Conservation (phyloP, 2,888 invertebrate genomes). For the Eilema sororculum region DNA sequence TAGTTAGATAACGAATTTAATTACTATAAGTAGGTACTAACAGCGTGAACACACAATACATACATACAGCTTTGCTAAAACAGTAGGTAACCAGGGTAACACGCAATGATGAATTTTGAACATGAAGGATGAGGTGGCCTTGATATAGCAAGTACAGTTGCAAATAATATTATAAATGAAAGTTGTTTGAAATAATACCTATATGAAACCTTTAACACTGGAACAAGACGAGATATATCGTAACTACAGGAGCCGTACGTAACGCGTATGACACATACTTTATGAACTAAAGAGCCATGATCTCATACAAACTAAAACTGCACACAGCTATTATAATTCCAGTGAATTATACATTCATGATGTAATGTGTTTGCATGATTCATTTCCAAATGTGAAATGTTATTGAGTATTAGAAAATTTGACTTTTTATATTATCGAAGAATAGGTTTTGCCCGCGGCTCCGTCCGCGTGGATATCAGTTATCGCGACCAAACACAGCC, state of each 20-base stretch:
- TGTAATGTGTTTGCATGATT: constrained; percentile 46
- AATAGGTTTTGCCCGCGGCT: no score
- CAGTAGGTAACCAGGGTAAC: no score
- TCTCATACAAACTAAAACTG: constrained; percentile 35
- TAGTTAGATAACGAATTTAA: no score
- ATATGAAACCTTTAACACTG: not conserved
- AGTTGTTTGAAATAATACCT: not conserved
- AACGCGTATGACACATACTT: constrained; percentile 32
- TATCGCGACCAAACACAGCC: no score
- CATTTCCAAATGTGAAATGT: constrained; percentile 26
- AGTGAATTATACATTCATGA: constrained; percentile 48
- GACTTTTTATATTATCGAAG: not conserved
- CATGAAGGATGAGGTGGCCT: no score
- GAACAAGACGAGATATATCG: not conserved
- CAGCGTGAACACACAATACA: no score
- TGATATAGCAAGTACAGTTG: not conserved
- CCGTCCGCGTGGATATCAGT: no score
- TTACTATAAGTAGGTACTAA: no score
- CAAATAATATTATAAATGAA: no score
- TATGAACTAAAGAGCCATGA: constrained; percentile 31
- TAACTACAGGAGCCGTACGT: constrained; percentile 1
- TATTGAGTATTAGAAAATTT: not conserved
- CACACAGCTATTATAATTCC: constrained; percentile 40
- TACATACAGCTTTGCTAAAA: no score
- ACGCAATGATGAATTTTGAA: no score